Evolutionary conservation across 1,140 invertebrate species (phyloP).

Genomic region (Phthorimaea operculella): DNA sequence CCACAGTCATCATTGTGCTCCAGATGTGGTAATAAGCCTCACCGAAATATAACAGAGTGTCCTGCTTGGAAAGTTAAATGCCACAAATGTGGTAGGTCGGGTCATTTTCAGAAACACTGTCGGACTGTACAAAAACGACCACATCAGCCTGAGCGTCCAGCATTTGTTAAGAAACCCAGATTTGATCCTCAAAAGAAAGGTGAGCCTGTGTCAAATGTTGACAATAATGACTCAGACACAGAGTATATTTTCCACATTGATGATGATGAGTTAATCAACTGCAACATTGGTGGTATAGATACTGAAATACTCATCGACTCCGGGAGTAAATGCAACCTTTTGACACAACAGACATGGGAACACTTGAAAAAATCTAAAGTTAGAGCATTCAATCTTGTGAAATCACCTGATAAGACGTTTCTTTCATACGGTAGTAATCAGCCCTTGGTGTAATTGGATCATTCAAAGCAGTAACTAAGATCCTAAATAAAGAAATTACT

Average conservation of each 20-base stretch:
- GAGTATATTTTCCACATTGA: background rate
- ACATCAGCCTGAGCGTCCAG: background rate
- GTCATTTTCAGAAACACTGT: background rate
- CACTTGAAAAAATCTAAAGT: background rate
- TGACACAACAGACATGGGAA: background rate
- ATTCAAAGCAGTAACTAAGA: background rate
- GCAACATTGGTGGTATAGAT: background rate
- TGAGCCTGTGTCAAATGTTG: background rate
- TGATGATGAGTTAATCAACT: background rate
- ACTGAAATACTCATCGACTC: background rate
- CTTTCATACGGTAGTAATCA: background rate
- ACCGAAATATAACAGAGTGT: background rate
- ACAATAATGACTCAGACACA: background rate
- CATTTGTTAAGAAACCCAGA: background rate
- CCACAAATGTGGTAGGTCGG: background rate
- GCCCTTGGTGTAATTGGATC: background rate
- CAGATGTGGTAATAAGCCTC: background rate
- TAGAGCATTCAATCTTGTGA: background rate
- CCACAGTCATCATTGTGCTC: background rate
- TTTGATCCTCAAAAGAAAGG: background rate
- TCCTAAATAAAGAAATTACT: background rate
- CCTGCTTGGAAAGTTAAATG: background rate
- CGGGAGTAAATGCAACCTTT: background rate
- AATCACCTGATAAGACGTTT: background rate
- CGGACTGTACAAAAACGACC: background rate